Base-by-base conservation (phyloP, 2,113 vertebrate species). In the Amphilophus citrinellus region DNA sequence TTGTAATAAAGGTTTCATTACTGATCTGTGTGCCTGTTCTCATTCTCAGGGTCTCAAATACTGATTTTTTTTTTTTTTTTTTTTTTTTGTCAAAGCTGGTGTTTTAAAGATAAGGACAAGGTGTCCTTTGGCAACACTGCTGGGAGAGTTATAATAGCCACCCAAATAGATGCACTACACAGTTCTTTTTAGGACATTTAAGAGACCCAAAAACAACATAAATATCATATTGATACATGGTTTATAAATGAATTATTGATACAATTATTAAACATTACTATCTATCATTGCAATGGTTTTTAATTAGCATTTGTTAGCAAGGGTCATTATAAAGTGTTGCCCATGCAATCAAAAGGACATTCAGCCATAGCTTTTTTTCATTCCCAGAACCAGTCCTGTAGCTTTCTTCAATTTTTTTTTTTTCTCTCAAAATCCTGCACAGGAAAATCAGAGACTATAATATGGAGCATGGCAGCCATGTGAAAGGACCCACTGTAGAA, bases 101-200 rank as follows among this genome's bases (percentile, higher is more conserved):
- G 17, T 44, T 71, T 71, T 53, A 71, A 71, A 73, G 66, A 73
- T 53, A 73, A 73, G 66, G 17, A 73, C 44, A 20, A 53, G 44
- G 66, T 73, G 66, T 73, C 66, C 66, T 71, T 50, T 71, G 44
- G 24, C 66, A 73, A 73, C 24, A 73, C 66, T 73, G 44, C 44
- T 73, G 66, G 50, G 24, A 73, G 22, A 9, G 9, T 71, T 50
- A 15, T 68, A 50, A 50, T 50, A 71, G 66, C 30, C 24, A 32
- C 50, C 14, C 24, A 71, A 50, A 50, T 53, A 30, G 24, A 71
- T 6, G 18, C 66, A 53, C 24, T 71, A 71, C 3, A 1, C 17
- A 2, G 10, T 18, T 18, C 14, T 13, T 50, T 53, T 53, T 18
- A 53, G 50, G 6, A 18, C 2, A 5, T 71, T 71, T 71, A 32